Conservation (phyloP, 2,888 invertebrate species). For the Clusia tigrina region DNA sequence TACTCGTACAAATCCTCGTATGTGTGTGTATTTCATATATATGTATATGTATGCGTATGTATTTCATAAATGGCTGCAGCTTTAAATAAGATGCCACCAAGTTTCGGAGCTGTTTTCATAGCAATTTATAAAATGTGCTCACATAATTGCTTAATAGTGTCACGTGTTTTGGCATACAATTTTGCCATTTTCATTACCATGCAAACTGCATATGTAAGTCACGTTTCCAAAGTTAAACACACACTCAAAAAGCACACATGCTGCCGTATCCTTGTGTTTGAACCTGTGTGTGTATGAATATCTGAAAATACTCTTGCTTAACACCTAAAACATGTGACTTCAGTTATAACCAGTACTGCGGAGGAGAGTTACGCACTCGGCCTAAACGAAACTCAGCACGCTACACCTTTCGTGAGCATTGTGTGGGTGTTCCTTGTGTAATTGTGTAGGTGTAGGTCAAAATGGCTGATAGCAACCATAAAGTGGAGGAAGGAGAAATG, state of each 20-base stretch:
- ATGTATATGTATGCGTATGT: not conserved
- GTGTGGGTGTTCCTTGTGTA: not conserved
- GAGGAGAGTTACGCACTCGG: slow-evolving; percentile 2
- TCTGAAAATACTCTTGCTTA: slow-evolving; percentile 22
- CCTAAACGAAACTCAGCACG: not conserved
- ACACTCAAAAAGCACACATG: slow-evolving; percentile 2
- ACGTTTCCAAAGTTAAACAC: slow-evolving; percentile 20
- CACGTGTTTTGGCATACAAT: slow-evolving; percentile 31
- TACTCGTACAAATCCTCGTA: too few species aligned
- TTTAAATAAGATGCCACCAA: too few species aligned
- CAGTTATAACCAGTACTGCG: too few species aligned
- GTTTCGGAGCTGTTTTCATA: slow-evolving; percentile 26
- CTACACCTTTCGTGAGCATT: not conserved
- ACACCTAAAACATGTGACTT: slow-evolving; percentile 29
- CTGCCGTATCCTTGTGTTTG: not conserved
- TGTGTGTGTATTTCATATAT: not conserved
- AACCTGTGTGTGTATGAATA: not conserved
- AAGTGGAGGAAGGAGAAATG: too few species aligned
- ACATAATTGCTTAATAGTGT: slow-evolving; percentile 35
- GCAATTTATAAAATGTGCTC: slow-evolving; percentile 30
- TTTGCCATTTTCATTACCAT: slow-evolving; percentile 21
- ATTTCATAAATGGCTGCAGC: slow-evolving; percentile 17
- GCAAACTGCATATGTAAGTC: slow-evolving; percentile 19
- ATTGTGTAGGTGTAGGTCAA: too few species aligned
- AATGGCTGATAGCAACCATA: too few species aligned